Evolutionary conservation across 2,113 vertebrate species (phyloP).

Genomic region (Pterocles orientalis): DNA sequence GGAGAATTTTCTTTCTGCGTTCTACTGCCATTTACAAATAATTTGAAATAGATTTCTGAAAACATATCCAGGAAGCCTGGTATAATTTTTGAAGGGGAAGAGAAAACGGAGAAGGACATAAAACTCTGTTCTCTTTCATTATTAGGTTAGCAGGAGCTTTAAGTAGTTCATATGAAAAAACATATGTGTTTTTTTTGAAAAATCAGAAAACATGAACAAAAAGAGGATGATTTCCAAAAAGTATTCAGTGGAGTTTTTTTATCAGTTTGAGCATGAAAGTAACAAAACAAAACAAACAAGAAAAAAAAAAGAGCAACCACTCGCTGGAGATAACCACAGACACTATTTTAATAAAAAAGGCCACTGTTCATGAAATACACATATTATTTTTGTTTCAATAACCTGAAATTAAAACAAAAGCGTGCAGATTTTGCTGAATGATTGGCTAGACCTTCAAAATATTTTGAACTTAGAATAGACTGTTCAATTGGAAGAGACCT

Average conservation of each 20-base stretch:
- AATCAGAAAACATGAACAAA: neutral
- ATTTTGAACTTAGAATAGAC: neutral
- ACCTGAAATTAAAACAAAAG: neutral
- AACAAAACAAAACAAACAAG: no score
- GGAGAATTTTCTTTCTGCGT: neutral
- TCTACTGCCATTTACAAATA: neutral
- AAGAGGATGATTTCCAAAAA: neutral
- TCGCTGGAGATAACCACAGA: neutral
- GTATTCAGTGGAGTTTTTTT: neutral
- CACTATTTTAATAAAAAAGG: neutral
- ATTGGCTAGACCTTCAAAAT: neutral
- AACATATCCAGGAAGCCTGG: neutral
- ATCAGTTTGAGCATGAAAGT: neutral
- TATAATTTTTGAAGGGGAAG: neutral
- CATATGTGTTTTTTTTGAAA: neutral
- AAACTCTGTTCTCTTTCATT: neutral
- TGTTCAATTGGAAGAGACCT: neutral
- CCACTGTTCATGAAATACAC: neutral
- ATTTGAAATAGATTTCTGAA: neutral
- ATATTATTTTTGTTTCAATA: neutral
- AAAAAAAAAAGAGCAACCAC: neutral
- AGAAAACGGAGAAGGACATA: neutral
- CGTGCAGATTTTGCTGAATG: neutral
- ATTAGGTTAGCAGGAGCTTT: neutral
- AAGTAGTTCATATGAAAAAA: neutral